Percentiles rank a stretch among this genome's conserved stretches.
These are phyloP conservation scores for Edolisoma coerulescens DNA, from an alignment of 2,113 vertebrate species.

Conservation along the genomic window DNA sequence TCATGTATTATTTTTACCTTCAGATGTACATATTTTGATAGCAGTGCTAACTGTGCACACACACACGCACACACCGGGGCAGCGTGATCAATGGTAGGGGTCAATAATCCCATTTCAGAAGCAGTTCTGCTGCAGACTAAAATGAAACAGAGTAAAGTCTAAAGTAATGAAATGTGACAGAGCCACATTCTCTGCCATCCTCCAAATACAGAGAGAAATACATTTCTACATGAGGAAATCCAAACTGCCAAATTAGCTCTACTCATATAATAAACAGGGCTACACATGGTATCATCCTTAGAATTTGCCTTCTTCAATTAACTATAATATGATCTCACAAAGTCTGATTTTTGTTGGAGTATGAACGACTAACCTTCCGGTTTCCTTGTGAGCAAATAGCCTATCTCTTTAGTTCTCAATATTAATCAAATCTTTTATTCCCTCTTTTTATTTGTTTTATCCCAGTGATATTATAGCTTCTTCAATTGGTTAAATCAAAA, in stretches of 20 bases:
- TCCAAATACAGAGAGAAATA: constrained; percentile 23
- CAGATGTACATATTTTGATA: constrained; percentile 54
- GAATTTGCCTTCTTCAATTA: constrained; percentile 66
- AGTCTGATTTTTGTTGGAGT: constrained; percentile 47
- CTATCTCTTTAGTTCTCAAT: constrained; percentile 50
- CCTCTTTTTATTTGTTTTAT: constrained; percentile 56
- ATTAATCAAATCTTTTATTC: constrained; percentile 67
- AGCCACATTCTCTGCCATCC: constrained; percentile 6
- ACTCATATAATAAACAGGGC: constrained; percentile 18
- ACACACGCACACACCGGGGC: not conserved
- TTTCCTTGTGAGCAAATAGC: constrained; percentile 66
- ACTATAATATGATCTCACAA: constrained; percentile 55
- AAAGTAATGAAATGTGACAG: constrained; percentile 61
- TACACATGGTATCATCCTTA: constrained; percentile 42
- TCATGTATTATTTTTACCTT: constrained; percentile 60
- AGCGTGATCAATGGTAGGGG: constrained; percentile 52
- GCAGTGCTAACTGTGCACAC: not conserved
- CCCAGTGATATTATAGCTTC: constrained; percentile 7
- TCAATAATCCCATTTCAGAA: constrained; percentile 66
- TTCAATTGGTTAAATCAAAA: constrained; percentile 49
- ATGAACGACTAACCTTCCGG: constrained; percentile 66
- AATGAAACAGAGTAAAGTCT: constrained; percentile 44
- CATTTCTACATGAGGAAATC: constrained; percentile 8
- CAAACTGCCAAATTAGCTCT: constrained; percentile 24
- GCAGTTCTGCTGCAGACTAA: constrained; percentile 42